Evolutionary conservation across 1,140 invertebrate species (phyloP), one percentile per base, ranked within the genome.

Genomic region (Scylla paramamosain): DNA sequence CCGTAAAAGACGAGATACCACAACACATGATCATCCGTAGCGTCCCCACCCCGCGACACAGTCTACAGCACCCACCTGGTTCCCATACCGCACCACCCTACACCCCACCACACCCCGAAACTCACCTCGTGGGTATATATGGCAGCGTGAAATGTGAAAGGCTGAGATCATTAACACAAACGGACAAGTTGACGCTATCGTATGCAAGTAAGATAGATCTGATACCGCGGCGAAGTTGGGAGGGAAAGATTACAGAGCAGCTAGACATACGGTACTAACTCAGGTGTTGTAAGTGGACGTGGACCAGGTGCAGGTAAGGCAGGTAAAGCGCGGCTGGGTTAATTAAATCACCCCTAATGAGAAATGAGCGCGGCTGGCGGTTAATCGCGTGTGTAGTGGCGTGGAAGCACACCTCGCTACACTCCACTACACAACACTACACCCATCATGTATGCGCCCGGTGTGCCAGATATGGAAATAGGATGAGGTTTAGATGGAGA

Each of bases 201-300:
- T 77, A 77, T 77, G 67, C 67, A n/a, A n/a, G 67, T n/a, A n/a
- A 77, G 67, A 20, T 77, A 77, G 67, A 77, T 77, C 67, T n/a
- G 67, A 77, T 77, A 77, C 2, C 67, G 20, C 67, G n/a, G 20
- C 20, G 25, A 7, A 77, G 25, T n/a, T 77, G 67, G 6, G 6
- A 77, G 0, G 16, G 52, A 59, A 14, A 59, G 12, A 59, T n/a
- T 59, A 77, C 4, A 25, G 6, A 77, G 67, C 67, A 12, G n/a
- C 67, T 20, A 20, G 67, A n/a, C 25, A 77, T n/a, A 77, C 67
- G 67, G 2, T 77, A 7, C 25, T 59, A 39, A 20, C 10, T 59
- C 52, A 59, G 52, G 52, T 59, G 52, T 59, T 59, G 52, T 59
- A 59, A 59, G 52, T 59, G 52, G 52, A 59, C 52, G 10, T 59